A percentile compares a stretch with the other conserved stretches of the same genome.
These are phyloP conservation scores for Epizoanthus scotinus DNA, from an alignment of 92 coral and sea anemone species.

Conservation along the genomic window DNA sequence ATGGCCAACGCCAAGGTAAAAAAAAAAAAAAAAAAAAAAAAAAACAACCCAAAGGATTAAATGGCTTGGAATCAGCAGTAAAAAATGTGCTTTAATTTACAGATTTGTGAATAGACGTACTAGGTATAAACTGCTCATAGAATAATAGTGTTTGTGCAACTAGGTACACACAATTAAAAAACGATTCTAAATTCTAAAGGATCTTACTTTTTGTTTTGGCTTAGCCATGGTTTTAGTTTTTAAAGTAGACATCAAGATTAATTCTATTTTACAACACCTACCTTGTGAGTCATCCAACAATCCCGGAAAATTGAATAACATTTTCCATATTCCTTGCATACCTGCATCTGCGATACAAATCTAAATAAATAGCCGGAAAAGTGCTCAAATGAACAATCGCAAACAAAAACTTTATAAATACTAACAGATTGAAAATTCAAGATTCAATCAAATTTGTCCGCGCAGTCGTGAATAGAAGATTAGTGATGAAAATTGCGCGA, in stretches of 20 bases:
- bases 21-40: too few species aligned
- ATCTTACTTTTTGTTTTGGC: not conserved
- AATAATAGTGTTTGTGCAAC: too few species aligned
- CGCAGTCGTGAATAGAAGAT: not conserved
- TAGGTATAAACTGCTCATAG: too few species aligned
- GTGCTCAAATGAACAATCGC: not conserved
- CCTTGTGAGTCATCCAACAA: slow-evolving; percentile 24
- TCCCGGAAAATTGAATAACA: slow-evolving; percentile 14
- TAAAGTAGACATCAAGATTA: not conserved
- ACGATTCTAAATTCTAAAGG: too few species aligned
- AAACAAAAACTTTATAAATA: not conserved
- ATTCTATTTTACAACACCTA: not conserved
- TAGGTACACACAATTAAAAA: not conserved
- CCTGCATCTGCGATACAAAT: slow-evolving; percentile 3
- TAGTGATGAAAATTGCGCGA: too few species aligned
- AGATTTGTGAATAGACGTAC: too few species aligned
- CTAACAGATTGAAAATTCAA: too few species aligned
- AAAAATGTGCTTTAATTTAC: too few species aligned
- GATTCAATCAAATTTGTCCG: slow-evolving; percentile 7
- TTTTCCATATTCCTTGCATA: slow-evolving; percentile 6
- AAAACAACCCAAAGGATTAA: too few species aligned
- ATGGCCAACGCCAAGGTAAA: too few species aligned
- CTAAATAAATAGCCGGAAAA: not conserved
- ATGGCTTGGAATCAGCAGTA: too few species aligned
- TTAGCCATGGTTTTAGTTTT: not conserved